Percentiles rank a stretch among this genome's conserved stretches.
Conservation (phyloP, 1,140 invertebrate species). For the Drosophila pandora region DNA sequence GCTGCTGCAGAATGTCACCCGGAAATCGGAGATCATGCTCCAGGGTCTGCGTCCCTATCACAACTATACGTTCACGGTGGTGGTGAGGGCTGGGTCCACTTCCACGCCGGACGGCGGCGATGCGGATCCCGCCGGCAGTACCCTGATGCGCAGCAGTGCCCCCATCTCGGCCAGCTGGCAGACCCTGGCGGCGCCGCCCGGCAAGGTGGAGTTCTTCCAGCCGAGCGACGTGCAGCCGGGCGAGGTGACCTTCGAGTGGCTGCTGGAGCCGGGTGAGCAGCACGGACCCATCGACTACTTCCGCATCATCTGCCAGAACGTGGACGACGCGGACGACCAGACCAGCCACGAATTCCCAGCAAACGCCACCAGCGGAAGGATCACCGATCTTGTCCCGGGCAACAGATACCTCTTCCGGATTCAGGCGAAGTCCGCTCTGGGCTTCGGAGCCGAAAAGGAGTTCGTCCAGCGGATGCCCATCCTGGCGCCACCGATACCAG, state of each 20-base stretch:
- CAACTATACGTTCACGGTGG: constrained; percentile 95
- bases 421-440: constrained; percentile 93
- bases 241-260: constrained; percentile 93
- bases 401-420: constrained; percentile 92
- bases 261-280: constrained; percentile 89
- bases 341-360: constrained; percentile 88
- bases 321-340: constrained; percentile 86
- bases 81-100: constrained; percentile 91
- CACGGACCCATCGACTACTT: constrained; percentile 94
- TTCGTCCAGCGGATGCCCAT: constrained; percentile 93
- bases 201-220: constrained; percentile 90
- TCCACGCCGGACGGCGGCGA: not conserved
- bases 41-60: constrained; percentile 90
- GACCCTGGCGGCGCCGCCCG: constrained; percentile 92
- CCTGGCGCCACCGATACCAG: constrained; percentile 91
- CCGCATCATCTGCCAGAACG: constrained; percentile 89
- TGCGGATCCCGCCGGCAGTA: constrained; percentile 55
- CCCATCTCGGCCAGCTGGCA: constrained; percentile 92
- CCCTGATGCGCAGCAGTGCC: constrained; percentile 89
- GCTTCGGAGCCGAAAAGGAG: constrained; percentile 89
- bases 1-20: constrained; percentile 89
- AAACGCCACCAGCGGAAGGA: constrained; percentile 87
- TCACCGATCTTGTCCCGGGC: constrained; percentile 90
- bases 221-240: constrained; percentile 91
- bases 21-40: constrained; percentile 88